Percentiles rank a stretch among this genome's conserved stretches.
Evolutionary conservation across 1,140 invertebrate species (phyloP).

Genomic region (Drosophila orosa): DNA sequence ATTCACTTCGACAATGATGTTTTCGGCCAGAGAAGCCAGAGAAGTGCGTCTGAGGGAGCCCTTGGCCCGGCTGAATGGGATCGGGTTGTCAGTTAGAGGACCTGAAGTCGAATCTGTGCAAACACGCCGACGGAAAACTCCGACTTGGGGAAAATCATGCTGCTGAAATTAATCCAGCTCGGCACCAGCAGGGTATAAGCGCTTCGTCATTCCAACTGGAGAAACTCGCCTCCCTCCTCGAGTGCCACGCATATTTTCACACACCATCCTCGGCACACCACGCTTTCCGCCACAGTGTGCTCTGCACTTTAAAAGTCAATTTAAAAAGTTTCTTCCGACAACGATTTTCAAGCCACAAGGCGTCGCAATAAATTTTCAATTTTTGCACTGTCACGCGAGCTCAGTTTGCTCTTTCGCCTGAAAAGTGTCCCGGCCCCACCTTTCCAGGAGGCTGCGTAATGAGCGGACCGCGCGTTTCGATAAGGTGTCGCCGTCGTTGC

Average conservation of each 20-base stretch:
- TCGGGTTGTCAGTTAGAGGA: conserved; percentile 6
- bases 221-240: not conserved
- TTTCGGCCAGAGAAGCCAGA: conserved; percentile 12
- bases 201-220: conserved; percentile 30
- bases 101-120: not conserved
- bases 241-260: conserved; percentile 18
- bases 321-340: conserved; percentile 59
- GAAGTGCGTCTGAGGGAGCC: conserved; percentile 11
- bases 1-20: conserved; percentile 14
- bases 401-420: conserved; percentile 21
- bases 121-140: not conserved
- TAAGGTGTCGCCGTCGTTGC: conserved; percentile 67
- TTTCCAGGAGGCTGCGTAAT: conserved; percentile 61
- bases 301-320: conserved; percentile 74
- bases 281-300: conserved; percentile 18
- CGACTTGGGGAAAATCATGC: conserved; percentile 6
- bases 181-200: conserved; percentile 2
- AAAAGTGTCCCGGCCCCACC: conserved; percentile 4
- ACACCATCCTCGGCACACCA: conserved; percentile 1
- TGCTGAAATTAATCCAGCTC: conserved; percentile 11
- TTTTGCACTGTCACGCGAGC: conserved; percentile 72
- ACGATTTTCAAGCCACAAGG: conserved; percentile 58
- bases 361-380: conserved; percentile 79
- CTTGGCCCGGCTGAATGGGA: not conserved
- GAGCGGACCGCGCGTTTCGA: conserved; percentile 60